These are phyloP conservation scores for Umimayanthus chanpuru DNA, from an alignment of 92 coral and sea anemone genomes.

Conservation along the genomic window DNA sequence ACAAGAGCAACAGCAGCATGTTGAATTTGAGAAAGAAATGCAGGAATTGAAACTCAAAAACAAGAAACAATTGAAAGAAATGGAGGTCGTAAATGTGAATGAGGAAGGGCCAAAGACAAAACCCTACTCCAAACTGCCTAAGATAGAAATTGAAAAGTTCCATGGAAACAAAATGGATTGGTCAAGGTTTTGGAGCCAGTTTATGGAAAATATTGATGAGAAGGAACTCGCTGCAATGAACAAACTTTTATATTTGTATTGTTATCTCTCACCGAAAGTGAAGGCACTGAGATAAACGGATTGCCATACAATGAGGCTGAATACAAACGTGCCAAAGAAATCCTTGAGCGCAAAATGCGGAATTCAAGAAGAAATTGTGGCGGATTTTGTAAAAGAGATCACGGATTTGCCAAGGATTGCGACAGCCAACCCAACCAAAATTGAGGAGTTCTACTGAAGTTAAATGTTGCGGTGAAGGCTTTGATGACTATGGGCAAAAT, in stretches of 20 bases:
- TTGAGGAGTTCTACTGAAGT: background rate
- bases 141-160: too few relatives aligned
- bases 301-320: background rate
- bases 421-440: background rate
- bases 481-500: constrained; percentile 34
- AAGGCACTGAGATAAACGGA: constrained; percentile 1
- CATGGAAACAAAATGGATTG: background rate
- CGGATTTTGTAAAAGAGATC: constrained; percentile 2
- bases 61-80: constrained; percentile 7
- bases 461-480: constrained; percentile 26
- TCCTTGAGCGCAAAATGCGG: constrained; percentile 20
- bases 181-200: constrained; percentile 13
- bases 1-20: background rate
- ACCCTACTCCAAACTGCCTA: background rate
- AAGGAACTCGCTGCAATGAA: background rate
- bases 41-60: background rate
- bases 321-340: background rate
- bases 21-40: constrained; percentile 11
- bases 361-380: constrained; percentile 34
- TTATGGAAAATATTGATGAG: background rate
- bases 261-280: background rate
- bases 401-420: constrained; percentile 13
- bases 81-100: background rate
- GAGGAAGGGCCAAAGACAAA: constrained; percentile 15
- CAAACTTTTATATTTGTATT: constrained; percentile 6